These are phyloP conservation scores for Boloria selene DNA, from an alignment of 2,888 invertebrate genomes.

Conservation along the genomic window DNA sequence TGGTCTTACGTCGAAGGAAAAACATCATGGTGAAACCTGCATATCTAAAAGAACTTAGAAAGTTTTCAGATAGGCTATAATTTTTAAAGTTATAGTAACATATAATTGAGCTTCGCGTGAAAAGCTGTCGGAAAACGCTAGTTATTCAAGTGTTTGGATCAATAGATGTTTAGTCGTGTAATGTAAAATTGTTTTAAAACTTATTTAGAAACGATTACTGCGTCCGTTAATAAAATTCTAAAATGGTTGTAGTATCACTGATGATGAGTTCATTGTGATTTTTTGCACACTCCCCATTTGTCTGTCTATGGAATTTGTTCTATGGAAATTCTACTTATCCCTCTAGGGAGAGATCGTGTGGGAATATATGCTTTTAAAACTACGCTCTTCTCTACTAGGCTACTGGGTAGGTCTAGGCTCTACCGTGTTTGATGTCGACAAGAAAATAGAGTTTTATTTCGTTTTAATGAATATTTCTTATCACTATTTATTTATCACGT, in stretches of 20 bases:
- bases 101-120: no score
- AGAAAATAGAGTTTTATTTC: constrained; percentile 1
- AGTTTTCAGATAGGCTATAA: no score
- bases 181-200: constrained; percentile 22
- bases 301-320: constrained; percentile 5
- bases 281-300: constrained; percentile 20
- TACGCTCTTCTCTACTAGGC: neutral
- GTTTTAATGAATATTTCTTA: neutral
- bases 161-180: constrained; percentile 3
- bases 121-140: no score
- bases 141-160: neutral
- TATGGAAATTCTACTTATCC: constrained; percentile 22
- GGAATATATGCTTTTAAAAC: constrained; percentile 22
- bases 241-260: constrained; percentile 15
- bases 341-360: constrained; percentile 26
- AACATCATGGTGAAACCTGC: no score
- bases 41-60: no score
- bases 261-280: constrained; percentile 27
- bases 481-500: no score
- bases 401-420: constrained; percentile 11
- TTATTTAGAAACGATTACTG: constrained; percentile 23
- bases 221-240: constrained; percentile 12
- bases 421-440: constrained; percentile 4
- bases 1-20: no score
- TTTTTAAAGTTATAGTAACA: no score